Percentiles rank a stretch among this genome's conserved stretches.
Evolutionary conservation across 2,797 vertebrate genomes (phyloP).

Genomic region (Cercopithecus petaurista): DNA sequence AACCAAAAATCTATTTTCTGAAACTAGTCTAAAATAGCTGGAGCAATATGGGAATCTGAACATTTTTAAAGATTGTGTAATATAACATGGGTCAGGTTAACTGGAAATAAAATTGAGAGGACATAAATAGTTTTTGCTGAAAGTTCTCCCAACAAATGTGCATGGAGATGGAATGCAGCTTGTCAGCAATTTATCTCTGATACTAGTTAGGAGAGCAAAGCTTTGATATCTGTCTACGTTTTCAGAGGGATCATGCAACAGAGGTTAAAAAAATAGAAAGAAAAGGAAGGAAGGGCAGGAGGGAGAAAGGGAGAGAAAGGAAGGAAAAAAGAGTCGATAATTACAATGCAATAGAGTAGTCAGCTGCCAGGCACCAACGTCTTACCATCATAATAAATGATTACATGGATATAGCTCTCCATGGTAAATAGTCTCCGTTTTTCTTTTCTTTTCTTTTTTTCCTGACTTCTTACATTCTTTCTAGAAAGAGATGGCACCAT

Average conservation of each 20-base stretch:
- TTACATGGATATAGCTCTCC: neutral
- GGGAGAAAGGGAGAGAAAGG: neutral
- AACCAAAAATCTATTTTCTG: neutral
- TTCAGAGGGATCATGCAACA: neutral
- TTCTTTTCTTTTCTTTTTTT: too few species aligned
- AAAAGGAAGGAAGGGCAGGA: neutral
- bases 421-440: neutral
- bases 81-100: neutral
- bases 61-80: neutral
- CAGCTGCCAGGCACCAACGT: neutral
- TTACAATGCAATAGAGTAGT: neutral
- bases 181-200: neutral
- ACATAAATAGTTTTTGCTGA: neutral
- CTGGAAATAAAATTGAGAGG: neutral
- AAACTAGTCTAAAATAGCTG: neutral
- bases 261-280: neutral
- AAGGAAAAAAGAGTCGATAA: neutral
- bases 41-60: neutral
- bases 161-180: neutral
- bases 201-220: neutral
- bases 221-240: neutral
- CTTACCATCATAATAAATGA: neutral
- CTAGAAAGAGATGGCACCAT: neutral
- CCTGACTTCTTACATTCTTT: neutral
- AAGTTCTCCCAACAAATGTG: neutral